Evolutionary conservation across 2,888 invertebrate genomes (phyloP).

Genomic region (Drosophila differens): DNA sequence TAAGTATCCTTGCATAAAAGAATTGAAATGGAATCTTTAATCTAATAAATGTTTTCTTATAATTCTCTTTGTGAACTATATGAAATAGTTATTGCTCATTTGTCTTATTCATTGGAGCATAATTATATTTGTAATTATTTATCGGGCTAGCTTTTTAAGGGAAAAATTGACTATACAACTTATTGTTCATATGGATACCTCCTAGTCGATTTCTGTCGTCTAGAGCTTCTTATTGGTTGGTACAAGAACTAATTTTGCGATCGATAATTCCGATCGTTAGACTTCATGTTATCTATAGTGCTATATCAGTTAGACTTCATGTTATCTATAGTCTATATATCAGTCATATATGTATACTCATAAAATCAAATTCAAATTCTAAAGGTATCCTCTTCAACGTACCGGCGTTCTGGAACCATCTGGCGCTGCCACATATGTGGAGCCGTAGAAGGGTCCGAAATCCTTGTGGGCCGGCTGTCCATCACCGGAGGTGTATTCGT

Average conservation of each 20-base stretch:
- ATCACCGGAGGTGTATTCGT: constrained; percentile 94
- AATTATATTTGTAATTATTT: background rate
- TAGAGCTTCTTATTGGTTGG: too few species aligned
- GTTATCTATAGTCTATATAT: background rate
- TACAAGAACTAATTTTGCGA: background rate
- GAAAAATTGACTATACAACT: background rate
- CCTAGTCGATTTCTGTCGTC: background rate
- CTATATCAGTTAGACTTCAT: too few species aligned
- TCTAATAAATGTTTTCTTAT: background rate
- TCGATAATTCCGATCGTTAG: too few species aligned
- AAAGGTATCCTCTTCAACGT: constrained; percentile 57
- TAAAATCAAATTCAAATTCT: background rate
- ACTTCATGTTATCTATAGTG: too few species aligned
- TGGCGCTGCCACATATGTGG: constrained; percentile 96
- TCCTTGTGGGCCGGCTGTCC: constrained; percentile 90
- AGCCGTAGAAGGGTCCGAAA: constrained; percentile 98
- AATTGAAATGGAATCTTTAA: background rate
- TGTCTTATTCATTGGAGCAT: background rate
- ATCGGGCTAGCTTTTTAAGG: background rate
- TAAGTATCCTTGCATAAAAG: background rate
- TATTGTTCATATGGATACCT: background rate
- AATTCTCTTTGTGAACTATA: background rate
- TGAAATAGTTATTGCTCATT: background rate
- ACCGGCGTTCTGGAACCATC: constrained; percentile 97
- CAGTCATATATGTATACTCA: background rate